phyloP scores from a whole-genome alignment of 2,113 vertebrate genomes.

The Motacilla alba region DNA sequence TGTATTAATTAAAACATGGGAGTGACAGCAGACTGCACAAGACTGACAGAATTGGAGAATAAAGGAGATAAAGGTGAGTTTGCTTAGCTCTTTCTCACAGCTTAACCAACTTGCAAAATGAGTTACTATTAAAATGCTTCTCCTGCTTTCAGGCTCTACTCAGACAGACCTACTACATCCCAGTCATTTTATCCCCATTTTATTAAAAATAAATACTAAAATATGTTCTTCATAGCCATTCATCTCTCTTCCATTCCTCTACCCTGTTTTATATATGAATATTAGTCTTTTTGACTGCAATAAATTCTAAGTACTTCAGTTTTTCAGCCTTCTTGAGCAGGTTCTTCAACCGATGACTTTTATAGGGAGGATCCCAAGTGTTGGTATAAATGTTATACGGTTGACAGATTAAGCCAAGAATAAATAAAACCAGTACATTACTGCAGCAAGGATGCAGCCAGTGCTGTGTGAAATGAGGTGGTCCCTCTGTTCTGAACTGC shows the following conservation, averaged over 20 bases:
- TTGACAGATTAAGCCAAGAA: neutral
- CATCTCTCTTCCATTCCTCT: neutral
- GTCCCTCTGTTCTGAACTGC: neutral
- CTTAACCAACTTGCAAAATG: neutral
- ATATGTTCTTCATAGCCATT: neutral
- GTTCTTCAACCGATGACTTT: neutral
- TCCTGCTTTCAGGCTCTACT: neutral
- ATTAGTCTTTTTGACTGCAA: neutral
- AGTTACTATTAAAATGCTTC: neutral
- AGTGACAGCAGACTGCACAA: neutral
- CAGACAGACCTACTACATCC: neutral
- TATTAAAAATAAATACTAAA: neutral
- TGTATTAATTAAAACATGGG: neutral
- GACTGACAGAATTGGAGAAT: neutral
- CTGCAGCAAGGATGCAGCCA: neutral
- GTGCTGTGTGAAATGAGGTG: constrained; percentile 23
- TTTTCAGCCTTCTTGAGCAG: neutral
- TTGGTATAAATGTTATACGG: neutral
- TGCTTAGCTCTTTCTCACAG: neutral
- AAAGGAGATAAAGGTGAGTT: neutral
- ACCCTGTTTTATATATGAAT: neutral
- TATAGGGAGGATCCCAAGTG: neutral
- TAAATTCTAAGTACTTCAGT: neutral
- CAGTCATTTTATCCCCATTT: neutral
- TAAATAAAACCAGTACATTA: neutral